phyloP scores from a whole-genome alignment of 1,140 invertebrate genomes.

The Drosophila aff. region DNA sequence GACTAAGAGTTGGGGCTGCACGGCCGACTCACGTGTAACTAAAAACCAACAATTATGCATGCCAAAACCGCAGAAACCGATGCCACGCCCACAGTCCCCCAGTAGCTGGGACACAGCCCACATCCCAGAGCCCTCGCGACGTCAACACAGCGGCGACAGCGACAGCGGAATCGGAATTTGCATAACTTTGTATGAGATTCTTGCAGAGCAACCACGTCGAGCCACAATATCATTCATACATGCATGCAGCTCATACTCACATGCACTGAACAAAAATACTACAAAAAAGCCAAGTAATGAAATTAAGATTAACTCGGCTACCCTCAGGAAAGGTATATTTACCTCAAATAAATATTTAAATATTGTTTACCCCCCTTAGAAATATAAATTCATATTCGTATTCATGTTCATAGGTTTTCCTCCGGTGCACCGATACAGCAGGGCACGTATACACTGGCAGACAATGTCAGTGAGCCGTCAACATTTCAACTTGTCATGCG shows the following conservation, averaged over 20 bases:
- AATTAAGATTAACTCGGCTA: neutral
- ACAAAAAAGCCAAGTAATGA: neutral
- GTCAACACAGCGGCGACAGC: slow-evolving; percentile 48
- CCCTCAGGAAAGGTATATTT: too few relatives aligned
- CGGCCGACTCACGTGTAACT: slow-evolving; percentile 69
- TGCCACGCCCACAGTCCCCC: slow-evolving; percentile 48
- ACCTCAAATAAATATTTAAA: neutral
- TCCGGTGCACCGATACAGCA: slow-evolving; percentile 13
- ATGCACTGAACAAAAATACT: slow-evolving; percentile 11
- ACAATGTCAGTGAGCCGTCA: slow-evolving; percentile 77
- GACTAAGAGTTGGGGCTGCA: slow-evolving; percentile 10
- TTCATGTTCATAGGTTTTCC: neutral
- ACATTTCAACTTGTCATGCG: slow-evolving; percentile 81
- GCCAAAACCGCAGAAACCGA: slow-evolving; percentile 77
- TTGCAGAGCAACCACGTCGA: slow-evolving; percentile 61
- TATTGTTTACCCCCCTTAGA: too few relatives aligned
- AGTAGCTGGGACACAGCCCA: slow-evolving; percentile 24
- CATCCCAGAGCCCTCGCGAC: slow-evolving; percentile 22
- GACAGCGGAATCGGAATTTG: slow-evolving; percentile 77
- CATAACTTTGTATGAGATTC: slow-evolving; percentile 84
- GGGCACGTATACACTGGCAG: slow-evolving; percentile 40
- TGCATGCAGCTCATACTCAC: slow-evolving; percentile 55
- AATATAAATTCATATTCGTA: too few relatives aligned
- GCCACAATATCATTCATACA: slow-evolving; percentile 81
- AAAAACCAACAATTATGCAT: slow-evolving; percentile 84